Evolutionary conservation across 2,113 vertebrate genomes (phyloP).

Genomic region (Pseudorasbora parva): DNA sequence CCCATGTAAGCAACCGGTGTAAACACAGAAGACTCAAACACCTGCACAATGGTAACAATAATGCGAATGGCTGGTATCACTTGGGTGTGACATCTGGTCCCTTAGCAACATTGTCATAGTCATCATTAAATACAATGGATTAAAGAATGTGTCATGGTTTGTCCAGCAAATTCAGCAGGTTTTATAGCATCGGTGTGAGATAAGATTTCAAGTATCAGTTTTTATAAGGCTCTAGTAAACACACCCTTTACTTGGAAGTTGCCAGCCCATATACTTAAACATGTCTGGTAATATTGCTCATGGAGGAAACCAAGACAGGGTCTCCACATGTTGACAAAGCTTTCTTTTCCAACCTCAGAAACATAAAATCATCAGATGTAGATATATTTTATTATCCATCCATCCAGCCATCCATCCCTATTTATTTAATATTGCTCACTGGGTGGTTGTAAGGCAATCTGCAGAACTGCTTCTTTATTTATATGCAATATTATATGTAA

Average conservation of each 20-base stretch:
- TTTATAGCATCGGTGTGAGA: constrained; percentile 9
- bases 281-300: background rate
- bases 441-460: background rate
- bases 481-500: background rate
- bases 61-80: background rate
- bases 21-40: constrained; percentile 13
- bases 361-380: background rate
- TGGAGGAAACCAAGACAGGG: background rate
- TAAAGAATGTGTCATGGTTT: constrained; percentile 21
- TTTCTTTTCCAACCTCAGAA: background rate
- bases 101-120: constrained; percentile 43
- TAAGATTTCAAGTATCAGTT: constrained; percentile 28
- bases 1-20: constrained; percentile 21
- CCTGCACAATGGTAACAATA: constrained; percentile 18
- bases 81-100: constrained; percentile 34
- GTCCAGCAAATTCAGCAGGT: background rate
- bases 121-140: constrained; percentile 52
- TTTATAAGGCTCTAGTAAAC: background rate
- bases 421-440: background rate
- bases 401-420: background rate
- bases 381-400: background rate
- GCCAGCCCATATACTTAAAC: background rate
- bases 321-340: background rate
- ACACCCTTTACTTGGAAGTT: background rate
- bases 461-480: background rate